phyloP scores from a whole-genome alignment of 2,797 vertebrate species.

The Protosalanx chinensis region DNA sequence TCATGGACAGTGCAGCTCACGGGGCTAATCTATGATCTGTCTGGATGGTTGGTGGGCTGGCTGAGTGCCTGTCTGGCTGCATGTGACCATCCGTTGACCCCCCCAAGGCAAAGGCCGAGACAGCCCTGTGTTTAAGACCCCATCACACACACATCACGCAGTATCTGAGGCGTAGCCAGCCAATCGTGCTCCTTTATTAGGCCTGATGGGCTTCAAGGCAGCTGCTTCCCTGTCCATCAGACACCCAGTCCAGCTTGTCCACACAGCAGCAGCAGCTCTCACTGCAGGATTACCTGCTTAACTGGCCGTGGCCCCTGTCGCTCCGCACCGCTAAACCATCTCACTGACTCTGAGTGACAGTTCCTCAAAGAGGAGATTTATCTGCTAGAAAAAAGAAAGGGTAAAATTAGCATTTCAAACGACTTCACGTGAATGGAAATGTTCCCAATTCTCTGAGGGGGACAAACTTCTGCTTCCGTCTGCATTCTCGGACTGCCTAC shows the following conservation, averaged over 20 bases:
- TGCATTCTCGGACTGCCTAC: neutral
- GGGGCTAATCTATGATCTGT: conserved; percentile 18
- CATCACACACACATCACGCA: conserved; percentile 20
- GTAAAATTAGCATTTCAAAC: too few species aligned
- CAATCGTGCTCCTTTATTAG: neutral
- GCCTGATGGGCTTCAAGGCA: neutral
- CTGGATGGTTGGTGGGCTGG: neutral
- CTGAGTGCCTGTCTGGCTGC: neutral
- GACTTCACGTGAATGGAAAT: too few species aligned
- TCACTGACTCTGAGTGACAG: too few species aligned
- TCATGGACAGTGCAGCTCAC: neutral
- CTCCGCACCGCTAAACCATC: neutral
- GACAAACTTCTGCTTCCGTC: neutral
- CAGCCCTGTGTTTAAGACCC: conserved; percentile 21
- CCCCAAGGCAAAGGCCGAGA: neutral
- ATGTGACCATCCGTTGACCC: conserved; percentile 29
- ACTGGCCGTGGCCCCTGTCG: neutral
- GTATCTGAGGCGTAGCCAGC: conserved; percentile 4
- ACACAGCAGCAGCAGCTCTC: neutral
- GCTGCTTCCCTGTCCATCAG: too few species aligned
- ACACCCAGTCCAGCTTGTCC: too few species aligned
- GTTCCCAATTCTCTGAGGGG: too few species aligned
- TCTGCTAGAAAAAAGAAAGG: too few species aligned
- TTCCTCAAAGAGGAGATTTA: too few species aligned
- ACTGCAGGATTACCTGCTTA: conserved; percentile 1